These are phyloP conservation scores for Ariolimax columbianus DNA, from an alignment of 2,888 invertebrate species.

Conservation along the genomic window DNA sequence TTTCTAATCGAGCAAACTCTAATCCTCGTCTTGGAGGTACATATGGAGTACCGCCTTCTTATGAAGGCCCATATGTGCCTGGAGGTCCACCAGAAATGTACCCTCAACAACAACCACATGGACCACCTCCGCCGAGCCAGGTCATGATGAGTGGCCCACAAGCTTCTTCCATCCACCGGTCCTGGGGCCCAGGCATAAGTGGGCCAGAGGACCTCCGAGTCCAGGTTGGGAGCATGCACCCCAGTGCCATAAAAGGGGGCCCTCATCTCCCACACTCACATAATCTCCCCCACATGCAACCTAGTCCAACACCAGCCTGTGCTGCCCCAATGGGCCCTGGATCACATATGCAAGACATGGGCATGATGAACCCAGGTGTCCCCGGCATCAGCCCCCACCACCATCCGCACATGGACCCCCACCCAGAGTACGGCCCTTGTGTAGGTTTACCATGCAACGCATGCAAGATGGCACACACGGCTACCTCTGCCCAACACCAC, in stretches of 20 bases:
- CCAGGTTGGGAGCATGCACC: conserved; percentile 33
- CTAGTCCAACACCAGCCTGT: conserved; percentile 44
- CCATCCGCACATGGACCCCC: conserved; percentile 47
- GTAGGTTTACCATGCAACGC: conserved; percentile 46
- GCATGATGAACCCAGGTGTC: conserved; percentile 23
- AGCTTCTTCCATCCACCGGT: conserved; percentile 22
- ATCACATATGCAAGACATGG: conserved; percentile 50
- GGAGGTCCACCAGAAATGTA: conserved; percentile 37
- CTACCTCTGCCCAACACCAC: background rate
- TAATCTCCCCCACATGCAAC: conserved; percentile 51
- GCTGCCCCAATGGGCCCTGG: conserved; percentile 44
- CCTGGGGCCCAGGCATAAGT: conserved; percentile 16
- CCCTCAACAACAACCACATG: background rate
- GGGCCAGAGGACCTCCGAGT: conserved; percentile 44
- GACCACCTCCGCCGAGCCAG: conserved; percentile 6
- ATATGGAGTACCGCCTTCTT: conserved; percentile 29
- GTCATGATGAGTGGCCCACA: background rate
- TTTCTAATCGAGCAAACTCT: conserved; percentile 22
- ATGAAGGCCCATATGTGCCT: conserved; percentile 27
- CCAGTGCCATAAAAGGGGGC: conserved; percentile 48
- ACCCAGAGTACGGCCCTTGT: conserved; percentile 52
- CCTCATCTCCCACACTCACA: conserved; percentile 36
- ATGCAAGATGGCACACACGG: conserved; percentile 35
- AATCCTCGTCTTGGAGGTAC: conserved; percentile 11
- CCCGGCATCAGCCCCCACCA: conserved; percentile 41